phyloP scores from a whole-genome alignment of 1,140 invertebrate species.

The Sminthurinus signatus region DNA sequence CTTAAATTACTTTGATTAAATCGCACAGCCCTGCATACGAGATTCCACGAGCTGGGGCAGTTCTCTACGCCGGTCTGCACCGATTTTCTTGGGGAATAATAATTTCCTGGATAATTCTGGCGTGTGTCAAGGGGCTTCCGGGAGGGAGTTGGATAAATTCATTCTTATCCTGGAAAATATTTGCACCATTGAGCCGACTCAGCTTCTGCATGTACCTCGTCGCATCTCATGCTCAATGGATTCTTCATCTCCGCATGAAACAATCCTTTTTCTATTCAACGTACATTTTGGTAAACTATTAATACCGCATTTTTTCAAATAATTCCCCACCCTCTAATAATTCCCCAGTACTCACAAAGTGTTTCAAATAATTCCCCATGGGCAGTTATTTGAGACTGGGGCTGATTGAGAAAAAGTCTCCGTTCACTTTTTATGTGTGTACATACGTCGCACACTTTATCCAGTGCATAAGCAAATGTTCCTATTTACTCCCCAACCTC shows the following conservation, averaged over 20 bases:
- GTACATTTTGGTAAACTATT: conserved; percentile 9
- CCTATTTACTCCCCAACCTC: too few relatives aligned
- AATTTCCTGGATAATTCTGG: conserved; percentile 61
- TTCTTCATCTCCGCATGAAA: not conserved
- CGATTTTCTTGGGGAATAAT: conserved; percentile 55
- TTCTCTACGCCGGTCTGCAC: conserved; percentile 57
- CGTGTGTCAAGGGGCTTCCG: conserved; percentile 58
- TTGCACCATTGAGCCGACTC: conserved; percentile 52
- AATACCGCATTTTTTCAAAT: too few relatives aligned
- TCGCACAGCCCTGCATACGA: conserved; percentile 41
- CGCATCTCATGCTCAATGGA: conserved; percentile 44
- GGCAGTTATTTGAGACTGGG: too few relatives aligned
- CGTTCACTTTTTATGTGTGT: too few relatives aligned
- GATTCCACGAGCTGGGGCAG: conserved; percentile 47
- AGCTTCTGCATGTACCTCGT: conserved; percentile 55
- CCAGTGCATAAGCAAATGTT: too few relatives aligned
- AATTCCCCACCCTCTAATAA: too few relatives aligned
- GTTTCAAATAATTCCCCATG: too few relatives aligned
- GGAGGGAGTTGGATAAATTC: conserved; percentile 51
- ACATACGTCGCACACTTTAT: too few relatives aligned
- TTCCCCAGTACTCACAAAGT: too few relatives aligned
- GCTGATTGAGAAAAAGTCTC: too few relatives aligned
- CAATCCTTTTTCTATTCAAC: not conserved
- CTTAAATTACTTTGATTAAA: too few relatives aligned
- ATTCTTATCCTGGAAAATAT: conserved; percentile 51